phyloP scores from a whole-genome alignment of 1,140 invertebrate species.

The Armadillidium nasatum region DNA sequence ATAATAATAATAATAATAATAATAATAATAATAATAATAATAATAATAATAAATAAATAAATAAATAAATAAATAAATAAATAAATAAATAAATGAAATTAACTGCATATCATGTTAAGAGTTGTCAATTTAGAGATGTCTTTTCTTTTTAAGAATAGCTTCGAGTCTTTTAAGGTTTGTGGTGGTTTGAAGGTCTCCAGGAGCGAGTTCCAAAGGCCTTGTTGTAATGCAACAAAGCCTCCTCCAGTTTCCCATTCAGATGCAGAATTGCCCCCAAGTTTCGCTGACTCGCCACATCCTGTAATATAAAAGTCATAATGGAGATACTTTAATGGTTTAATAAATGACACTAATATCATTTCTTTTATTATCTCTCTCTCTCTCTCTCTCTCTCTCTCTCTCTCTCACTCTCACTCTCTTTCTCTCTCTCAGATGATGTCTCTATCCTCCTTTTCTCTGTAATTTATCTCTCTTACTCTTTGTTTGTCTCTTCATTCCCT shows the following conservation, averaged over 20 bases:
- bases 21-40: too few species aligned
- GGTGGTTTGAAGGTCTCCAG: constrained; percentile 76
- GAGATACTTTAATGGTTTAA: constrained; percentile 19
- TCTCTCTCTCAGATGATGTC: too few species aligned
- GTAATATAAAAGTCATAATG: constrained; percentile 46
- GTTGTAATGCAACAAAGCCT: constrained; percentile 77
- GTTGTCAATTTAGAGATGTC: background rate
- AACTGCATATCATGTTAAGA: background rate
- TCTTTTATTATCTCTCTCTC: background rate
- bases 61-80: too few species aligned
- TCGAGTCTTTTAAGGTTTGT: constrained; percentile 78
- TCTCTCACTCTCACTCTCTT: background rate
- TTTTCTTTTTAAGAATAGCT: background rate
- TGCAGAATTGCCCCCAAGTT: constrained; percentile 91
- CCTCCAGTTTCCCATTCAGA: constrained; percentile 78
- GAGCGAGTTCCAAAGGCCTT: constrained; percentile 76
- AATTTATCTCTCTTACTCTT: too few species aligned
- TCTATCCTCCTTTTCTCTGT: too few species aligned
- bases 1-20: too few species aligned
- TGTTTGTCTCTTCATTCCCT: too few species aligned
- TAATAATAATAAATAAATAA: too few species aligned
- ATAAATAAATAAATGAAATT: too few species aligned
- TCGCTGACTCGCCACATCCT: constrained; percentile 82
- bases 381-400: background rate
- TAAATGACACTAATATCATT: background rate